Evolutionary conservation across 2,888 invertebrate species (phyloP).

Genomic region (Chymomyza fuscimana): DNA sequence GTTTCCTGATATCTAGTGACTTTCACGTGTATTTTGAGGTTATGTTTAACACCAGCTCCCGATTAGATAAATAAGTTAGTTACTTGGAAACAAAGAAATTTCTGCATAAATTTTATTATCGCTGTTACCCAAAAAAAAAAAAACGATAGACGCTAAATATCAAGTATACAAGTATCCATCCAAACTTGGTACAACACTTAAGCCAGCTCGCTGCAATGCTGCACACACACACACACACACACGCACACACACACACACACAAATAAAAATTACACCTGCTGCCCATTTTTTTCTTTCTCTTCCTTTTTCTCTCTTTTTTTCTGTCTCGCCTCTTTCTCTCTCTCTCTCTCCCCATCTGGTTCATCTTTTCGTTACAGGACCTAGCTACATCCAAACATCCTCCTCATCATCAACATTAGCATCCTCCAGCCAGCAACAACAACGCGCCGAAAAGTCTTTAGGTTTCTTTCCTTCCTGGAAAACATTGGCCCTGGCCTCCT

Average conservation of each 20-base stretch:
- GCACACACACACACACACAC: conserved; percentile 23
- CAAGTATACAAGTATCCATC: conserved; percentile 23
- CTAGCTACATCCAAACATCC: conserved; percentile 50
- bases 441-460: conserved; percentile 70
- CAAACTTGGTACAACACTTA: conserved; percentile 37
- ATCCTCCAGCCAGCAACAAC: conserved; percentile 29
- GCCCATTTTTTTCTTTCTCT: conserved; percentile 1
- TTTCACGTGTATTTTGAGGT: too few relatives aligned
- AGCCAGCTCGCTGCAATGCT: conserved; percentile 49
- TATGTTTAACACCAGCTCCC: too few relatives aligned
- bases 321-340: conserved; percentile 15
- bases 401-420: conserved; percentile 33
- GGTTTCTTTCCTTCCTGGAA: conserved; percentile 78
- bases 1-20: too few relatives aligned
- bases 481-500: conserved; percentile 74
- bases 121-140: neutral
- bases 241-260: neutral
- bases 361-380: conserved; percentile 47
- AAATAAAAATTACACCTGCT: neutral
- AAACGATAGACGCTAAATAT: neutral
- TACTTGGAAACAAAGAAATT: too few relatives aligned
- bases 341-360: conserved; percentile 25
- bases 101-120: neutral
- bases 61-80: too few relatives aligned
- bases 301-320: neutral